Evolutionary conservation across 2,113 vertebrate genomes (phyloP).

Genomic region (Nothobranchius kuhntae): DNA sequence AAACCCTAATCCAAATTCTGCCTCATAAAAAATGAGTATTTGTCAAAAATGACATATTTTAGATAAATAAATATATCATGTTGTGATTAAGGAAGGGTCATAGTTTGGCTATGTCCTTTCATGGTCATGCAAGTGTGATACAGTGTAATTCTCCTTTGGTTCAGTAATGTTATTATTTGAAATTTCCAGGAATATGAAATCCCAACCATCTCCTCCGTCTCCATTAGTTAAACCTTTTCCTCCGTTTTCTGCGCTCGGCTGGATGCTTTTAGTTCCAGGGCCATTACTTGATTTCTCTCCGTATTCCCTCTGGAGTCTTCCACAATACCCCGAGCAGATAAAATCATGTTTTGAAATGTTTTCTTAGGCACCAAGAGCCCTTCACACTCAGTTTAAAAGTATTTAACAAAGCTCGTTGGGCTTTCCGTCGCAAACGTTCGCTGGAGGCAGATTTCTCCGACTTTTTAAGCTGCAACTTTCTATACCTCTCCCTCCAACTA

Average conservation of each 20-base stretch:
- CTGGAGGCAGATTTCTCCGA: constrained; percentile 19
- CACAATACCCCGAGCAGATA: constrained; percentile 8
- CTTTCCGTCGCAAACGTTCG: constrained; percentile 35
- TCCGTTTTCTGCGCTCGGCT: background rate
- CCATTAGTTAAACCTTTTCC: background rate
- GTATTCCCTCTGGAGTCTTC: constrained; percentile 23
- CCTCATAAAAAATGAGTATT: too few relatives aligned
- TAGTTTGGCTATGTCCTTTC: background rate
- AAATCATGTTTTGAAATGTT: constrained; percentile 28
- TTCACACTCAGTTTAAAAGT: constrained; percentile 14
- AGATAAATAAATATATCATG: too few relatives aligned
- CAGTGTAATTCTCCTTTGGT: background rate
- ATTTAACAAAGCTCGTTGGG: constrained; percentile 19
- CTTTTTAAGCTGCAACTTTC: constrained; percentile 12
- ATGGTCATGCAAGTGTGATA: background rate
- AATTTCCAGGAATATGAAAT: background rate
- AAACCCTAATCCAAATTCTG: too few relatives aligned
- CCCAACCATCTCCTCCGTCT: background rate
- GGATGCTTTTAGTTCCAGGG: constrained; percentile 25
- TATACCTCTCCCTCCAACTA: background rate
- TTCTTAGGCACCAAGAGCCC: constrained; percentile 19
- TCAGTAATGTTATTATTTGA: background rate
- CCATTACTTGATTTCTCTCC: constrained; percentile 25
- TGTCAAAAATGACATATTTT: too few relatives aligned
- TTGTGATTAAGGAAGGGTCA: background rate